Evolutionary conservation across 2,888 invertebrate species (phyloP), one percentile per base, ranked within the genome.

Genomic region (Orchesellides sinensis): DNA sequence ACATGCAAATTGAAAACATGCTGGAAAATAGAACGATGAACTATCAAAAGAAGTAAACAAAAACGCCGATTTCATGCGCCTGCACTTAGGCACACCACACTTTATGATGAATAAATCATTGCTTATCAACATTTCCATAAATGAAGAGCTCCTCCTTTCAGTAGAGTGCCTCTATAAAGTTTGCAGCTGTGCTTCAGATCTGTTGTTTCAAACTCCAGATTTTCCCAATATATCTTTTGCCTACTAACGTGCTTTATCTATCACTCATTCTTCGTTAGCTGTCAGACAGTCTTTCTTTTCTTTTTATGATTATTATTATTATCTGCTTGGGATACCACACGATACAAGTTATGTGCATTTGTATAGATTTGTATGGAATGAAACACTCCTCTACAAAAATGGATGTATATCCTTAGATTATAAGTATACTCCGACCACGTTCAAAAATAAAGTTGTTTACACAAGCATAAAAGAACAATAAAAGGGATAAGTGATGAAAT

Each of bases 21-120:
- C n/a, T n/a, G n/a, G n/a, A n/a, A 59, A 59, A 10, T 59, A 27
- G 59, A 59, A 59, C 59, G 59, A 59, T 59, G 27, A 59, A 23
- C 59, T 10, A 59, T 59, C 59, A 59, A 59, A 59, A 27, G 23
- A 59, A 59, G 14, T 12, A 19, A 8, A 14, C 59, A 4, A 59
- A 21, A n/a, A 35, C 40, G 59, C 59, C 59, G 59, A 6, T 59
- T 14, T 21, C n/a, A n/a, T n/a, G n/a, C n/a, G n/a, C n/a, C n/a
- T n/a, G n/a, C n/a, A n/a, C n/a, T n/a, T n/a, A n/a, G n/a, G n/a
- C n/a, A n/a, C n/a, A n/a, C n/a, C n/a, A n/a, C n/a, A n/a, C n/a
- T 10, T 14, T 40, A n/a, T 40, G 40, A 40, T 40, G 40, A 40
- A 40, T 40, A n/a, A 40, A 40, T 40, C 40, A 40, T 40, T n/a